These are phyloP conservation scores for Xiphorhynchus erythropygius DNA, from an alignment of 2,797 vertebrate species.

Conservation along the genomic window DNA sequence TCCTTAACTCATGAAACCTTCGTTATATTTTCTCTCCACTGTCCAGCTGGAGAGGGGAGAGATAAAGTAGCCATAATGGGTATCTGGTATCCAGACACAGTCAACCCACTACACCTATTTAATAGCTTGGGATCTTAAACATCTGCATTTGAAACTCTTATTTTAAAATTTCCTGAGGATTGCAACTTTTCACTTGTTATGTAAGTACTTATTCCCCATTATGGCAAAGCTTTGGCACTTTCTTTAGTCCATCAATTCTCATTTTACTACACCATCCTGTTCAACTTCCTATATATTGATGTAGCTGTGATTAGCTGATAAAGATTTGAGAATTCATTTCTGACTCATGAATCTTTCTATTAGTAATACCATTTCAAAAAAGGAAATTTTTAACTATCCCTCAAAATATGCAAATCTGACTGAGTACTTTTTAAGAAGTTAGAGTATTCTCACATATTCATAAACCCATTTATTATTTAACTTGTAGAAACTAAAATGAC, in stretches of 20 bases:
- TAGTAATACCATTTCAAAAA: background rate
- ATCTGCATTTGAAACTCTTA: background rate
- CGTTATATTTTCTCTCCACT: background rate
- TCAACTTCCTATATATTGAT: background rate
- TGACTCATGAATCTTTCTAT: background rate
- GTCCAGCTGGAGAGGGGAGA: background rate
- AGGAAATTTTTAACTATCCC: background rate
- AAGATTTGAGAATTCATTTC: background rate
- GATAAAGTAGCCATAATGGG: background rate
- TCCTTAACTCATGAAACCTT: background rate
- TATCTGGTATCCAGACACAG: background rate
- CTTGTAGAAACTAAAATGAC: background rate
- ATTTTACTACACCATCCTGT: background rate
- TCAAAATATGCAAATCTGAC: background rate
- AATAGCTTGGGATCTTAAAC: background rate
- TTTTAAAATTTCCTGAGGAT: background rate
- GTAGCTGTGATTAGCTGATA: background rate
- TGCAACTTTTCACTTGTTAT: background rate
- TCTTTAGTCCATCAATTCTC: background rate
- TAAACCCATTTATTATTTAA: background rate
- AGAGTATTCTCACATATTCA: background rate
- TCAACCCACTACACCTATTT: background rate
- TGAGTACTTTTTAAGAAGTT: background rate
- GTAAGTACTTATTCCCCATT: background rate
- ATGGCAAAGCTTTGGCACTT: background rate